Conservation (phyloP, 2,797 vertebrate species). For the Sebastes oblongus region DNA sequence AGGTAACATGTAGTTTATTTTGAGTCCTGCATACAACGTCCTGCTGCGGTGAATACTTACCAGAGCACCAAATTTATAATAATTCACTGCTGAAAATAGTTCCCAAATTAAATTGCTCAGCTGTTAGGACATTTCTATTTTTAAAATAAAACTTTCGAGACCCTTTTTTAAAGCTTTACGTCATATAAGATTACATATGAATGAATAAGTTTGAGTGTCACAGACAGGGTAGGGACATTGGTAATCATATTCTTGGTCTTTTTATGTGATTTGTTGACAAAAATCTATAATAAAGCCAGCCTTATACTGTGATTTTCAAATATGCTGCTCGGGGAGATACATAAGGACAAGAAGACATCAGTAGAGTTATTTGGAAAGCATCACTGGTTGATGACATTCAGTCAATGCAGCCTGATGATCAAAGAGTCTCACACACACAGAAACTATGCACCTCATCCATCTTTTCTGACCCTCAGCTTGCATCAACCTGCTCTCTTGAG, state of each 20-base stretch:
- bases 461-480: conserved; percentile 12
- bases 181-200: accelerated
- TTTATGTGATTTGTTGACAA: not conserved
- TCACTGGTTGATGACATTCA: conserved; percentile 34
- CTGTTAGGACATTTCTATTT: not conserved
- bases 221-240: not conserved
- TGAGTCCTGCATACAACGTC: accelerated
- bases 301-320: not conserved
- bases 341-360: not conserved
- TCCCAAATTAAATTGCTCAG: not conserved
- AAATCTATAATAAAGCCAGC: not conserved
- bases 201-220: not conserved
- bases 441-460: conserved; percentile 8
- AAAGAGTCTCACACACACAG: conserved; percentile 9
- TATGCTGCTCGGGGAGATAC: not conserved
- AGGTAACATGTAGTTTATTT: not conserved
- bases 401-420: conserved; percentile 48
- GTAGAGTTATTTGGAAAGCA: conserved; percentile 18
- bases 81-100: not conserved
- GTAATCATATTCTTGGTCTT: not conserved
- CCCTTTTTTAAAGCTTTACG: too few species aligned
- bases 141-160: accelerated
- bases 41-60: not conserved
- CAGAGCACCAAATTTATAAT: not conserved
- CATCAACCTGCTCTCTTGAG: conserved; percentile 28